Evolutionary conservation across 2,888 invertebrate species (phyloP), one percentile per base, ranked within the genome.

Genomic region (Eristalis tenax): DNA sequence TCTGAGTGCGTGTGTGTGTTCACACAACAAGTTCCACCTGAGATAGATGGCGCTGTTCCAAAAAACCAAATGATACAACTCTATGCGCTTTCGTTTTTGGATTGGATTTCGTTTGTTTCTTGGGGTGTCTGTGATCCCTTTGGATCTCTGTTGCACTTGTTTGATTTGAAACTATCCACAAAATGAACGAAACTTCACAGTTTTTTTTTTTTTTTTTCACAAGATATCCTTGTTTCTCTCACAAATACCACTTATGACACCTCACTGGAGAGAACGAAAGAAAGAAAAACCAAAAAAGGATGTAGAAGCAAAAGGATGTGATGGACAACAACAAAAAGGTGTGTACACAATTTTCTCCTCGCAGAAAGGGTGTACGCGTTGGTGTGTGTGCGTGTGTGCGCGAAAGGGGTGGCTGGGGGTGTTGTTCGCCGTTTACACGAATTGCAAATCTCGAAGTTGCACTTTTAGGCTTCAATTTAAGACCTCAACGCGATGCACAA

Each of bases 131-230:
- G 6, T 38, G 38, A 38, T 38, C 38, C 38, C 38, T 13, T 38
- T 70, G 38, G 66, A 74, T 77, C 88, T 81, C 80, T 84, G 80
- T 77, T 88, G 84, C 81, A 81, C 88, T 84, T 84, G 81, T 85
- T 84, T 61, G 84, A 83, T 50, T 50, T 50, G 6, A 50, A 50
- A 50, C 18, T 50, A 18, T 50, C 8, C 18, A 18, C n/a, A 50
- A 5, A 50, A 50, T 50, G 18, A 50, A 18, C 66, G n/a, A 13
- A n/a, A n/a, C 43, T 43, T 50, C 50, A 50, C 50, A 50, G 50
- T 18, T 50, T 8, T 4, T 8, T 50, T 50, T n/a, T n/a, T 18
- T 69, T 59, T 74, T 66, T 40, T 80, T 38, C 32, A 50, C 63
- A 50, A n/a, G 71, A 75, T 87, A 83, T 79, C 78, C 38, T 82